Evolutionary conservation across 2,113 vertebrate genomes (phyloP).

Genomic region (Bungarus multicinctus): DNA sequence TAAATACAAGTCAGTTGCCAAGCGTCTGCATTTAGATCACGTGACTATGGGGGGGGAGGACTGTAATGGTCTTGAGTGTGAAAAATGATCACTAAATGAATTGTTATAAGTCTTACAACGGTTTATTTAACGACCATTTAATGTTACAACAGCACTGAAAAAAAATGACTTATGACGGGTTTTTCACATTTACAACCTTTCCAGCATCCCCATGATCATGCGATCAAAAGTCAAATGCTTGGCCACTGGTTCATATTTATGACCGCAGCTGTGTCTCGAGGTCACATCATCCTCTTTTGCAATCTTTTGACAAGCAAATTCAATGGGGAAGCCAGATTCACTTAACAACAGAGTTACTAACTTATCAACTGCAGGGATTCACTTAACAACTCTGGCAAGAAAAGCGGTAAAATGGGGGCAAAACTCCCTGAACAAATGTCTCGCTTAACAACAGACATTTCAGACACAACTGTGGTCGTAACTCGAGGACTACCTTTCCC

Average conservation of each 20-base stretch:
- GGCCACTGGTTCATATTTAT: not conserved
- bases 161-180: not conserved
- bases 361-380: not conserved
- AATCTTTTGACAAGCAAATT: not conserved
- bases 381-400: not conserved
- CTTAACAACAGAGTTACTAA: not conserved
- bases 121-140: not conserved
- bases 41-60: not conserved
- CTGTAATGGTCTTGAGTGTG: not conserved
- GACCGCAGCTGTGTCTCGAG: not conserved
- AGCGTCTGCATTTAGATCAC: not conserved
- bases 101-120: not conserved
- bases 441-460: not conserved
- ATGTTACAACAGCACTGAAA: not conserved
- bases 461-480: not conserved
- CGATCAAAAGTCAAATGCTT: not conserved
- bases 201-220: not conserved
- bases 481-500: not conserved
- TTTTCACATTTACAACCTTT: not conserved
- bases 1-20: not conserved
- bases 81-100: not conserved
- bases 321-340: not conserved
- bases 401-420: no score
- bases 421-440: not conserved
- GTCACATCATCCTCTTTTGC: not conserved